These are phyloP conservation scores for Etia nguti DNA, from an alignment of 2,113 vertebrate species.

Conservation along the genomic window DNA sequence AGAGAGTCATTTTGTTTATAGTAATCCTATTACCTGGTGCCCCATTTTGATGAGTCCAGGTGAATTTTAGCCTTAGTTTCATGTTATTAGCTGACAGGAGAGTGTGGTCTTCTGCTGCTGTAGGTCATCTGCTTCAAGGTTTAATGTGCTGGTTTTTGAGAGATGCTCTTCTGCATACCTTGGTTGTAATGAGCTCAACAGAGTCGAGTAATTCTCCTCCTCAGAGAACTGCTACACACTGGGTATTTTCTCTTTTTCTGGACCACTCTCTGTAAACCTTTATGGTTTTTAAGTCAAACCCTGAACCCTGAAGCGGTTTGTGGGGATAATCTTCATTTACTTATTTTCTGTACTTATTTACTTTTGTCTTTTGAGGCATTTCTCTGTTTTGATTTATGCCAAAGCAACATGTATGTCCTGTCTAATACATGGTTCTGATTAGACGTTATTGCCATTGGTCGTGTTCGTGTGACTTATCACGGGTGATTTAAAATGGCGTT, in stretches of 20 bases:
- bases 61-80: no score
- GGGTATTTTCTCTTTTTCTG: background rate
- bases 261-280: background rate
- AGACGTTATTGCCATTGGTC: background rate
- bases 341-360: background rate
- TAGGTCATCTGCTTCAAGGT: background rate
- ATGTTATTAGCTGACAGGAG: no score
- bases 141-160: background rate
- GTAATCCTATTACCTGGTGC: background rate
- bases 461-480: background rate
- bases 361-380: background rate
- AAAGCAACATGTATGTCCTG: background rate
- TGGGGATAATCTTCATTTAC: background rate
- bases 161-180: background rate
- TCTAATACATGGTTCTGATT: background rate
- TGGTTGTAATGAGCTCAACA: background rate
- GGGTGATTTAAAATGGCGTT: background rate
- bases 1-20: background rate
- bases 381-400: background rate
- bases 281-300: background rate
- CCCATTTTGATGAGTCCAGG: no score
- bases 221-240: background rate
- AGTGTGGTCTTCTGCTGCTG: background rate
- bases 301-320: background rate
- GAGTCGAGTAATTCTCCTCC: background rate